Evolutionary conservation across 2,113 vertebrate genomes (phyloP), one percentile per base, ranked within the genome.

Genomic region (Emydocephalus ijimae): DNA sequence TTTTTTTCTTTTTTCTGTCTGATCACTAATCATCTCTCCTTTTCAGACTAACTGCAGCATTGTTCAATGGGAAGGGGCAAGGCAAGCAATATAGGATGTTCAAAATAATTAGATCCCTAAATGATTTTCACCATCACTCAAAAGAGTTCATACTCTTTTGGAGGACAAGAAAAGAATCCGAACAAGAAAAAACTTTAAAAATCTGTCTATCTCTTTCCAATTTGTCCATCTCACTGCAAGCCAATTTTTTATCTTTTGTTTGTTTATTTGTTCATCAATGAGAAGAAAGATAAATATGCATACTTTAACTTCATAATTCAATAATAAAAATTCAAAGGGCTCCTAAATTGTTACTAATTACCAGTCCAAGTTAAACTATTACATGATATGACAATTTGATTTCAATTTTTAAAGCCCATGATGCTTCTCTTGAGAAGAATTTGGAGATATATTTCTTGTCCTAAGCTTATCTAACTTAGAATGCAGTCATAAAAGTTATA

Each of bases 401-500:
- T 91, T 91, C 57, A 88, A 1, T 48, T 39, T 90, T 50, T 56
- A 87, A 88, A 91, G 9, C 14, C 57, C 8, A 55, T 29, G 29
- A 20, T 90, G 45, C 1, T 23, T 91, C 52, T 12, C 45, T 29
- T 48, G 9, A 88, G 50, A 50, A 56, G 89, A 92, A 12, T 18
- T 74, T 23, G 18, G 0, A 4, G 4, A 23, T 45, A 43, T 81
- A 9, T 85, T 93, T 6, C 85, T 92, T n/a, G 21, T 34, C 59
- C n/a, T 54, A 29, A 85, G 26, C 39, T 52, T 64, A n/a, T 81
- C 57, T 88, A 88, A 91, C 88, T 93, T 57, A 88, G 45, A 91
- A 87, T 39, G 29, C 74, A 50, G 7, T 88, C 29, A 57, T 45
- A 50, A 56, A 87, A 24, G 24, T 18, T 90, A 48, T 86, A 18